Evolutionary conservation across 1,140 invertebrate species (phyloP), one percentile per base, ranked within the genome.

Genomic region (Tetragonula clypearis): DNA sequence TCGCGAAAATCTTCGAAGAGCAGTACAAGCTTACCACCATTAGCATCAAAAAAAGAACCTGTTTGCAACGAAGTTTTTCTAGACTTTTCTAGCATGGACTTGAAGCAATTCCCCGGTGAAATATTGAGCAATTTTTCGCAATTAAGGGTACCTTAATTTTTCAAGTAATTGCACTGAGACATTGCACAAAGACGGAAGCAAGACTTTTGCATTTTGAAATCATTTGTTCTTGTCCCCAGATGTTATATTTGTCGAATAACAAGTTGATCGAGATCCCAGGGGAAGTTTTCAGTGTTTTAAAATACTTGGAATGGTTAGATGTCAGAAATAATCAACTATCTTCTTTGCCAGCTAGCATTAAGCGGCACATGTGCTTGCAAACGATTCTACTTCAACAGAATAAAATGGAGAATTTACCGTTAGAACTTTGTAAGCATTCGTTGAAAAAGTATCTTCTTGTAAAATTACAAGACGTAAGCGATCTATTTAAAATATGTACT

Each of bases 361-460:
- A 95, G 87, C 91, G 95, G 76, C 96, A 96, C 86, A 85, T 68
- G 62, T 93, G 75, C 83, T 91, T 96, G 17, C 95, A 96, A 71
- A 96, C 96, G 62, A 92, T 96, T 75, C 92, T 96, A 56, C 86
- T 96, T 72, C 94, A 96, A 92, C 95, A 95, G 86, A 96, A 96
- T 92, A 92, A 94, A 87, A 89, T 96, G 58, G 92, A 95, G 60
- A 89, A 91, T 87, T 88, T 96, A 75, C 96, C 96, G 0, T 88
- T 95, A 41, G 96, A 96, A 93, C 87, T 96, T 41, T 95, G 96
- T 87, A 95, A 94, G 26, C 53, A 65, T 73, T 2, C 66, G 75
- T 71, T 17, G 53, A 73, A 76, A 66, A 58, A 49, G 6, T 49
- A 49, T 30, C 30, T 35, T 35, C 35, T 35, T 35, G 35, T 35